Evolutionary conservation across 1,140 invertebrate species (phyloP).

Genomic region (Bombus waltoni): DNA sequence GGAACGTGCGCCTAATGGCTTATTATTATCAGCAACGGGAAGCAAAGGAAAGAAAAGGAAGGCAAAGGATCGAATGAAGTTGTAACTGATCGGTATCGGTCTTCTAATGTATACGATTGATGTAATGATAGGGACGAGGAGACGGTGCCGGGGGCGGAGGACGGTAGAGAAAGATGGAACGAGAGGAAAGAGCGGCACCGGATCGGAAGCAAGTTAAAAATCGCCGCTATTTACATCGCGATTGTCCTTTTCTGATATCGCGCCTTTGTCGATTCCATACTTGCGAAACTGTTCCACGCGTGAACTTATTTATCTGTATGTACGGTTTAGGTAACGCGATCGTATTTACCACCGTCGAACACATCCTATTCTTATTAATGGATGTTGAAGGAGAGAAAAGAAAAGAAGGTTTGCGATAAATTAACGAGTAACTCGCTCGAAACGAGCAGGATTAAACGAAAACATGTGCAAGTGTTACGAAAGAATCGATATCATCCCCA

Average conservation of each 20-base stretch:
- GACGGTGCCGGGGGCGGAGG: too few species aligned
- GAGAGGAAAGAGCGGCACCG: background rate
- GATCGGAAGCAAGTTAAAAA: background rate
- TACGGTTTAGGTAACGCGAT: too few species aligned
- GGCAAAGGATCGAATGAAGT: constrained; percentile 13
- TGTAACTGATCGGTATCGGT: background rate
- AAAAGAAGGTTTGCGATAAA: background rate
- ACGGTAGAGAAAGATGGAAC: background rate
- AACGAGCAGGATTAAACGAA: background rate
- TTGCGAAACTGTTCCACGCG: too few species aligned
- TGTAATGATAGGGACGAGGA: background rate
- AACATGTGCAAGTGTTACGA: background rate
- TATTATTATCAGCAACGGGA: background rate
- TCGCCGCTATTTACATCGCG: background rate
- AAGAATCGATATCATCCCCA: background rate
- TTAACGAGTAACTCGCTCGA: background rate
- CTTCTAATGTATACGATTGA: background rate
- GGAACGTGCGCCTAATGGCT: constrained; percentile 25
- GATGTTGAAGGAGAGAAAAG: background rate
- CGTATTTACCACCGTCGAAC: too few species aligned
- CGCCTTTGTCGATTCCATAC: background rate
- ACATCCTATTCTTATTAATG: background rate
- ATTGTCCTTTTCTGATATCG: background rate
- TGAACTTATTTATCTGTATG: too few species aligned
- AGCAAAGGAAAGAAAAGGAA: background rate